Base-by-base conservation (phyloP, 2,888 invertebrate species). In the Acrocyrtus sp. region DNA sequence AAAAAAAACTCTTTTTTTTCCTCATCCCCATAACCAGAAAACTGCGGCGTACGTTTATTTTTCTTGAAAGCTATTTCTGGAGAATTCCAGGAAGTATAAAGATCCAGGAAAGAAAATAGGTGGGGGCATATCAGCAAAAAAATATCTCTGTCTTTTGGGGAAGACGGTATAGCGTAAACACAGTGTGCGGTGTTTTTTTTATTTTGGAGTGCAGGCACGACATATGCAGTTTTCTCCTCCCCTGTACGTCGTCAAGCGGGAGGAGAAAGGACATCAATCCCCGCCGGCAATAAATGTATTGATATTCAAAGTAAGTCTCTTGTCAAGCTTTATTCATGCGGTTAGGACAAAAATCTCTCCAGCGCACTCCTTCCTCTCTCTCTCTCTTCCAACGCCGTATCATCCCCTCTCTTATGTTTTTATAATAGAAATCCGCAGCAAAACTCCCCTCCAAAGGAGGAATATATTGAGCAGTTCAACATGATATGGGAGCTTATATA, bases 251-350 rank as follows among this genome's bases (percentile, higher is more conserved):
- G 51, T 57, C 29, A 63, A n/a, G 51, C 17, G 24, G 48, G 12
- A 27, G 51, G 62, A 67, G 61, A 62, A 66, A 62, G 67, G 54
- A 67, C 66, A 78, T 75, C 69, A 72, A 76, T 76, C 76, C 73
- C 75, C 73, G 66, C 58, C 61, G 70, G 69, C 75, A 68, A 67
- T 73, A 66, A 73, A 51, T 76, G 74, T 73, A 78, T 78, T 76
- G 78, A 74, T 78, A 78, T 78, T 78, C 78, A 78, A 78, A 76
- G 74, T 63, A 72, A 76, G 73, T 78, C 76, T 67, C 73, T 63
- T 66, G 66, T 67, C 66, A 68, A 57, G 65, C 65, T 51, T 65
- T 67, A 73, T 73, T 73, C 73, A 73, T 67, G 73, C 62, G 73
- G 73, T 67, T 67, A 57, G 50, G 62, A 61, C 56, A 73, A 67